These are phyloP conservation scores for Spondyliosoma cantharus DNA, from an alignment of 2,797 vertebrate genomes.

Conservation along the genomic window DNA sequence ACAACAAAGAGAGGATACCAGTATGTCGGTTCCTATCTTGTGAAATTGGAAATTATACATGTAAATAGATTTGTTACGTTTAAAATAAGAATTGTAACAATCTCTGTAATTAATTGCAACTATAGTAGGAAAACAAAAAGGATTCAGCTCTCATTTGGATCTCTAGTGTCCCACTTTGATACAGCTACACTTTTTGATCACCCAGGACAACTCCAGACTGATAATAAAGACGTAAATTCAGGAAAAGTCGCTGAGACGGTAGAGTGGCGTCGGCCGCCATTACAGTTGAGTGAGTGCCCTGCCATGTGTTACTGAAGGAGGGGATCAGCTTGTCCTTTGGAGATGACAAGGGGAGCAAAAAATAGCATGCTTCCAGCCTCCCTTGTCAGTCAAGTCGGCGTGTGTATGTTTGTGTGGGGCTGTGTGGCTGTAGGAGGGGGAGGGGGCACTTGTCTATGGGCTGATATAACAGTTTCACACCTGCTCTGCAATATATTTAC, in stretches of 20 bases:
- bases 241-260: constrained; percentile 37
- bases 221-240: constrained; percentile 25
- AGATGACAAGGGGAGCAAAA: constrained; percentile 82
- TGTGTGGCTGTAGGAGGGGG: constrained; percentile 61
- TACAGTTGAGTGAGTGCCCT: constrained; percentile 56
- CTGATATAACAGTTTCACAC: constrained; percentile 79
- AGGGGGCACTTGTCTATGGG: constrained; percentile 55
- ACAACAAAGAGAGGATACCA: constrained; percentile 7
- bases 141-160: background rate
- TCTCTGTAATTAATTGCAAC: constrained; percentile 7
- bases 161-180: background rate
- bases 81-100: background rate
- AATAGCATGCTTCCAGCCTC: constrained; percentile 83
- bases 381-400: constrained; percentile 82
- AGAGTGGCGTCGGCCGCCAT: constrained; percentile 55
- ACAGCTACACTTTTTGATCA: constrained; percentile 11
- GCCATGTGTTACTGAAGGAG: constrained; percentile 80
- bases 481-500: constrained; percentile 77
- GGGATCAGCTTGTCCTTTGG: constrained; percentile 81
- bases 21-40: background rate
- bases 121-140: background rate
- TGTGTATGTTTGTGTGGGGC: constrained; percentile 70
- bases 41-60: constrained; percentile 5
- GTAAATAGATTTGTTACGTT: background rate
- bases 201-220: background rate